Percentiles rank a stretch among this genome's conserved stretches.
These are phyloP conservation scores for zebrafish (Danio rerio) DNA, from an alignment of 2,113 vertebrate species.

Conservation along the genomic window GRCz12tu NC_133197.1:31063001-31063500, in stretches of 20 bases:
- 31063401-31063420: conserved; percentile 41
- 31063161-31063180: neutral
- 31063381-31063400: conserved; percentile 37
- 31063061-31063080: too few species aligned
- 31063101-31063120: too few species aligned
- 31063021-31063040: too few species aligned
- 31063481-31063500: conserved; percentile 1
- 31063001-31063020: too few species aligned
- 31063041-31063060: too few species aligned
- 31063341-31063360: conserved; percentile 32
- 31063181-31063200: neutral
- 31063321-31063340: conserved; percentile 22
- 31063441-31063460: conserved; percentile 44
- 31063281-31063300: conserved; percentile 14
- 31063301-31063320: neutral
- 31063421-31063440: conserved; percentile 65
- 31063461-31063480: conserved; percentile 19
- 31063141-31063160: too few species aligned
- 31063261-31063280: conserved; percentile 14
- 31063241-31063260: neutral
- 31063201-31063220: neutral
- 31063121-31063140: too few species aligned
- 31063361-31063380: conserved; percentile 4
- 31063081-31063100: too few species aligned
- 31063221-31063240: neutral